A percentile compares a stretch with the other conserved stretches of the same genome.
Evolutionary conservation across 2,113 vertebrate genomes (phyloP).

Genomic region (Eonycteris spelaea): DNA sequence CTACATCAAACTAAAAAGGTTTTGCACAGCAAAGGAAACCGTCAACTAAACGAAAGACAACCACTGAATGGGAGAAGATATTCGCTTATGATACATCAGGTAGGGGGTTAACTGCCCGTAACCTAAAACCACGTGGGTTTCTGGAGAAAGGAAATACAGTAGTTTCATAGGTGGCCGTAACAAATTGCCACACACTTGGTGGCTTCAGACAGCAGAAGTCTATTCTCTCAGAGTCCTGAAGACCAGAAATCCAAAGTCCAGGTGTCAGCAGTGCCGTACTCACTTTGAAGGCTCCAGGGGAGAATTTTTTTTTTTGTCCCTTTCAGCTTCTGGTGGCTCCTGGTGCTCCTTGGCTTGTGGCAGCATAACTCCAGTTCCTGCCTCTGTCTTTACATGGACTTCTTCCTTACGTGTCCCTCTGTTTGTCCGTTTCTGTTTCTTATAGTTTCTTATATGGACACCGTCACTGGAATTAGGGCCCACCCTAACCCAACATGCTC

Average conservation of each 20-base stretch:
- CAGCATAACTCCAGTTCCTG: background rate
- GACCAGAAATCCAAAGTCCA: background rate
- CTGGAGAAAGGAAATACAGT: background rate
- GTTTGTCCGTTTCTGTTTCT: background rate
- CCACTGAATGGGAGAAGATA: too few relatives aligned
- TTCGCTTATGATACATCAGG: too few relatives aligned
- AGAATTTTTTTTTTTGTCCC: background rate
- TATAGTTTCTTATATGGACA: background rate
- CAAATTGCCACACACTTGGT: background rate
- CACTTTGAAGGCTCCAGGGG: background rate
- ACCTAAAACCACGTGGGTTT: background rate
- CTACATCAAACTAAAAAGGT: too few relatives aligned
- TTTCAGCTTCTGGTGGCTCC: background rate
- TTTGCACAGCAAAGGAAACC: too few relatives aligned
- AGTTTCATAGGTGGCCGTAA: background rate
- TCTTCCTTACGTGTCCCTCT: background rate
- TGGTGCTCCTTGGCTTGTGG: background rate
- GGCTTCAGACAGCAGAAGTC: too few relatives aligned
- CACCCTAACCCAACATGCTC: background rate
- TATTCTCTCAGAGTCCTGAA: too few relatives aligned
- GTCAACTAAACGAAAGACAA: too few relatives aligned
- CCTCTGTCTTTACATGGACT: background rate
- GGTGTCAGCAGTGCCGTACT: background rate
- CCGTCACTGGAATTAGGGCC: background rate
- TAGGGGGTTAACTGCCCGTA: background rate